Evolutionary conservation across 2,797 vertebrate species (phyloP).

Genomic region (Hoplostethus atlanticus): DNA sequence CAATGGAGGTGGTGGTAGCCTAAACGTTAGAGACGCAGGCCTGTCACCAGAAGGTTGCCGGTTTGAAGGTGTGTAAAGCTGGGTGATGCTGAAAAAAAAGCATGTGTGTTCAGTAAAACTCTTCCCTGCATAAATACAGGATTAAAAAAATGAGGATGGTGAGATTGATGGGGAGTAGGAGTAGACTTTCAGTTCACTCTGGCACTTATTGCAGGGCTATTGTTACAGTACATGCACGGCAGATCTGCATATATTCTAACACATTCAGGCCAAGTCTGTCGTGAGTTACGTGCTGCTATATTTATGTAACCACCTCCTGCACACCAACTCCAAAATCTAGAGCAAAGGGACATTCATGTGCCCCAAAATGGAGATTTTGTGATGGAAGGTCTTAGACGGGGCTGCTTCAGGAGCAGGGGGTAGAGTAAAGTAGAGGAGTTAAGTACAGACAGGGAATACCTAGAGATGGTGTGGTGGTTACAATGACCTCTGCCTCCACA

Average conservation of each 20-base stretch:
- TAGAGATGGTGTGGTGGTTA: slow-evolving; percentile 31
- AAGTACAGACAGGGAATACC: slow-evolving; percentile 17
- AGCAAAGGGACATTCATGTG: slow-evolving; percentile 16
- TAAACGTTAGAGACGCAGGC: too few species aligned
- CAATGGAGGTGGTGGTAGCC: too few species aligned
- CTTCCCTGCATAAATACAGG: too few species aligned
- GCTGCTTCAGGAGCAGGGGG: slow-evolving; percentile 18
- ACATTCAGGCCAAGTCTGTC: slow-evolving; percentile 37
- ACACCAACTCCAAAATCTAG: slow-evolving; percentile 30
- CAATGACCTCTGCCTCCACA: slow-evolving; percentile 42
- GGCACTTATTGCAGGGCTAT: too few species aligned
- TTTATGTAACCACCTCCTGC: slow-evolving; percentile 31
- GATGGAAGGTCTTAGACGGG: slow-evolving; percentile 20
- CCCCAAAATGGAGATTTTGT: slow-evolving; percentile 43
- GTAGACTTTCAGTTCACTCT: too few species aligned
- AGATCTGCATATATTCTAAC: slow-evolving; percentile 17
- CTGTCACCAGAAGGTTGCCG: too few species aligned
- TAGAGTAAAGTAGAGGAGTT: not conserved
- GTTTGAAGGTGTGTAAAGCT: too few species aligned
- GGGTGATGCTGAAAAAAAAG: too few species aligned
- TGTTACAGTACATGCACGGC: not conserved
- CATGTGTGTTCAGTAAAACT: too few species aligned
- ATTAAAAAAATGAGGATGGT: too few species aligned
- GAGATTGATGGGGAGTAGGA: too few species aligned
- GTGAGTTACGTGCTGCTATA: slow-evolving; percentile 25